These are phyloP conservation scores for Hemicordylus capensis DNA, from an alignment of 2,113 vertebrate genomes.

Conservation along the genomic window DNA sequence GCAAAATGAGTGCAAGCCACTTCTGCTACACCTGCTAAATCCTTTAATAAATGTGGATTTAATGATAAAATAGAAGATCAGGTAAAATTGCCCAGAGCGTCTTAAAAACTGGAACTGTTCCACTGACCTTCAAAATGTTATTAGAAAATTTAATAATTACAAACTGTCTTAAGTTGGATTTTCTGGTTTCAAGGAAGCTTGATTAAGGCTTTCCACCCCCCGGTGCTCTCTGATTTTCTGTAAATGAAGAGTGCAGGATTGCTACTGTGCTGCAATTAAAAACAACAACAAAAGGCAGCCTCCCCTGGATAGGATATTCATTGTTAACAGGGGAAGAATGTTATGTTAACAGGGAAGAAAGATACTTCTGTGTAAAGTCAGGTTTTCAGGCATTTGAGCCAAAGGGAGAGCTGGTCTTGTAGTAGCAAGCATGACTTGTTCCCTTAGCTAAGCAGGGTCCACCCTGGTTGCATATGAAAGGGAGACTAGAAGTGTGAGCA, in stretches of 20 bases:
- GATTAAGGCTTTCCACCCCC: background rate
- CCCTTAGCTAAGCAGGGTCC: too few relatives aligned
- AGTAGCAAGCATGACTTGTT: too few relatives aligned
- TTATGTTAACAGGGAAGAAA: background rate
- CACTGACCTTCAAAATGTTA: constrained; percentile 53
- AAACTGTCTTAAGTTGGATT: constrained; percentile 44
- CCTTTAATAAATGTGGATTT: constrained; percentile 67
- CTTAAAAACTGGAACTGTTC: constrained; percentile 50
- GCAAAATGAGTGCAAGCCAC: constrained; percentile 47
- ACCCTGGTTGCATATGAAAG: too few relatives aligned
- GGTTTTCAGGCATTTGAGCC: too few relatives aligned
- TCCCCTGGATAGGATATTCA: background rate
- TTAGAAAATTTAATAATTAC: constrained; percentile 62
- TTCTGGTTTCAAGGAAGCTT: constrained; percentile 44
- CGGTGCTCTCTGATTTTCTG: background rate
- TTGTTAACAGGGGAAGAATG: background rate
- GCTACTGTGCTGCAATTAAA: rapidly evolving
- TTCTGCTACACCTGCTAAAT: constrained; percentile 55
- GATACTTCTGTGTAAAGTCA: background rate
- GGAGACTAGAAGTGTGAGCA: too few relatives aligned
- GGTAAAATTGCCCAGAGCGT: constrained; percentile 55
- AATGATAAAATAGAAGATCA: constrained; percentile 55
- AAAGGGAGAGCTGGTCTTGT: too few relatives aligned
- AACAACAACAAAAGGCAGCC: background rate
- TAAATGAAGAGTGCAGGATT: background rate